phyloP scores from a whole-genome alignment of 2,888 invertebrate genomes.

The Cepaea hortensis region DNA sequence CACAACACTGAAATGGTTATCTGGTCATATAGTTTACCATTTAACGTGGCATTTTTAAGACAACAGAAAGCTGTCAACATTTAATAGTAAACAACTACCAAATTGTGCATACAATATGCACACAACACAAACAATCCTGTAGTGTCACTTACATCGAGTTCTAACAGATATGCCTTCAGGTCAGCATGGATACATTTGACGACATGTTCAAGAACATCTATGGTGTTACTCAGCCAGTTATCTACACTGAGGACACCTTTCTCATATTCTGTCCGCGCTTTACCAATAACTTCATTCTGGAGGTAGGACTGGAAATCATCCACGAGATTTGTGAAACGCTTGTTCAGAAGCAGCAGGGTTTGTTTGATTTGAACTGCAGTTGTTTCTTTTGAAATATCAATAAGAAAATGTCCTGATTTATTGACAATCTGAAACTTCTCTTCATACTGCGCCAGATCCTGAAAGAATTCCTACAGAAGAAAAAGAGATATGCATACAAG shows the following conservation, averaged over 20 bases:
- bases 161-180: conserved; percentile 87
- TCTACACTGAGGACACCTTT: conserved; percentile 63
- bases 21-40: no score
- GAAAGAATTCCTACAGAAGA: conserved; percentile 82
- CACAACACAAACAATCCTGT: no score
- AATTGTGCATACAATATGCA: no score
- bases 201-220: conserved; percentile 82
- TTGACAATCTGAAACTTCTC: conserved; percentile 89
- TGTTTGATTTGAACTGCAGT: conserved; percentile 87
- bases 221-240: conserved; percentile 87
- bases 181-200: conserved; percentile 86
- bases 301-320: conserved; percentile 72
- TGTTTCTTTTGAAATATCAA: conserved; percentile 90
- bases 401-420: conserved; percentile 91
- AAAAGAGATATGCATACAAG: not conserved
- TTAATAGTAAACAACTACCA: no score
- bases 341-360: conserved; percentile 84
- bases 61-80: no score
- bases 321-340: conserved; percentile 90
- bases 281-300: conserved; percentile 68
- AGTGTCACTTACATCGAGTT: conserved; percentile 79
- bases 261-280: conserved; percentile 66
- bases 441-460: conserved; percentile 92
- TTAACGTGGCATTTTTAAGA: no score
- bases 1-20: no score